These are phyloP conservation scores for Anableps anableps DNA, from an alignment of 2,797 vertebrate species.

Conservation along the genomic window DNA sequence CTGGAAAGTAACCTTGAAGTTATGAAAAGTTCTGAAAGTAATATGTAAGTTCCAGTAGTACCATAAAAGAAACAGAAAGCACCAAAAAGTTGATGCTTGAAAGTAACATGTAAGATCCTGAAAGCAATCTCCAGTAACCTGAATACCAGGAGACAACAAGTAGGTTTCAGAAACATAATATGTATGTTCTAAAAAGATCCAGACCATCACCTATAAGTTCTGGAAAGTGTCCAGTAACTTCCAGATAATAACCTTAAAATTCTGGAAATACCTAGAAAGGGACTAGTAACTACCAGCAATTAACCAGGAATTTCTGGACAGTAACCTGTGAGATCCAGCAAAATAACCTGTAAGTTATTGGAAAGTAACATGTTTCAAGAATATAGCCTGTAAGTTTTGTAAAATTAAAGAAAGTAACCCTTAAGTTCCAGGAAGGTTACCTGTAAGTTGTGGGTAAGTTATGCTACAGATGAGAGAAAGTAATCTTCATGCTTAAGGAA, in stretches of 20 bases:
- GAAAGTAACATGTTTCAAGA: background rate
- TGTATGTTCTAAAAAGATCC: no score
- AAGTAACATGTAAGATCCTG: no score
- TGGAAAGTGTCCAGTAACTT: background rate
- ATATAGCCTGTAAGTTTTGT: background rate
- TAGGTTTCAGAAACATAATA: background rate
- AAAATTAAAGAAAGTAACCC: background rate
- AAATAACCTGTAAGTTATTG: background rate
- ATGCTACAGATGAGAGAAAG: background rate
- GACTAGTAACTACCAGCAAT: background rate
- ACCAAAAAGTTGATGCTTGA: no score
- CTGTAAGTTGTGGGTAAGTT: background rate
- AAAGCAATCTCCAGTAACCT: no score
- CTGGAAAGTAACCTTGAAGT: no score
- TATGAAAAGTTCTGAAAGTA: no score
- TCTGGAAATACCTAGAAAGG: background rate
- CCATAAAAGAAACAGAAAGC: no score
- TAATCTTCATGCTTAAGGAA: background rate
- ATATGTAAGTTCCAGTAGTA: no score
- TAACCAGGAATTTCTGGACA: background rate
- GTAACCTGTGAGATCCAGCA: background rate
- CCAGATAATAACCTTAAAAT: background rate
- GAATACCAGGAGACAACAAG: background rate
- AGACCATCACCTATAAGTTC: background rate
- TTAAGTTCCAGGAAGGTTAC: background rate